These are phyloP conservation scores for Lacerta agilis DNA, from an alignment of 2,797 vertebrate species.

Conservation along the genomic window DNA sequence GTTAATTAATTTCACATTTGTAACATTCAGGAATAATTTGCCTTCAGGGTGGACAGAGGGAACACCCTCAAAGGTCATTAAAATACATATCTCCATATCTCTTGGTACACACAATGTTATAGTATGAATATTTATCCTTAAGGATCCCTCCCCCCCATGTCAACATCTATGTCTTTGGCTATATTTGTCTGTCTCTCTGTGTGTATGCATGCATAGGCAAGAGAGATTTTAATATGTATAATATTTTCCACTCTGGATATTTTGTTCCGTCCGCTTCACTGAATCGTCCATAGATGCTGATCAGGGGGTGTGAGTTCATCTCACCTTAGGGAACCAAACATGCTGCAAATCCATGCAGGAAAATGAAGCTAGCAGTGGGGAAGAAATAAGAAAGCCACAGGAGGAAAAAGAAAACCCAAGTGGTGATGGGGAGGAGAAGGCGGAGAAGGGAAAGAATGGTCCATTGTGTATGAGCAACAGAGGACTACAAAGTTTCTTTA, in stretches of 20 bases:
- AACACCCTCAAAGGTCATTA: conserved; percentile 6
- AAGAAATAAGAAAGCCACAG: conserved; percentile 5
- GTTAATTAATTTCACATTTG: conserved; percentile 79
- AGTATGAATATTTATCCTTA: neutral
- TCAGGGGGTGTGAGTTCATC: conserved; percentile 57
- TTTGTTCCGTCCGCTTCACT: conserved; percentile 35
- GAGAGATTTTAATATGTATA: conserved; percentile 45
- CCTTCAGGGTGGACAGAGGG: conserved; percentile 54
- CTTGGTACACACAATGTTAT: conserved; percentile 21
- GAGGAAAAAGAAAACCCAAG: conserved; percentile 21
- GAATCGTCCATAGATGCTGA: conserved; percentile 61
- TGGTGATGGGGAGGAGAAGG: neutral
- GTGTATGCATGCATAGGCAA: conserved; percentile 19
- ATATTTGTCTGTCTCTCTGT: conserved; percentile 28
- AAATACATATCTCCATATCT: conserved; percentile 43
- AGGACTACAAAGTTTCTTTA: neutral
- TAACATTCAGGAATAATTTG: conserved; percentile 72
- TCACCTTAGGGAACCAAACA: conserved; percentile 52
- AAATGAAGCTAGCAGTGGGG: conserved; percentile 33
- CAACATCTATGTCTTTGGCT: neutral
- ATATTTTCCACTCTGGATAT: conserved; percentile 31
- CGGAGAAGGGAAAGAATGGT: neutral
- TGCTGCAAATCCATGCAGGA: conserved; percentile 35
- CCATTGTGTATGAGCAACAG: conserved; percentile 5
- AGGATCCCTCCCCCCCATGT: neutral